Conservation (phyloP, 2,888 invertebrate genomes). For the Nyleta sp. region DNA sequence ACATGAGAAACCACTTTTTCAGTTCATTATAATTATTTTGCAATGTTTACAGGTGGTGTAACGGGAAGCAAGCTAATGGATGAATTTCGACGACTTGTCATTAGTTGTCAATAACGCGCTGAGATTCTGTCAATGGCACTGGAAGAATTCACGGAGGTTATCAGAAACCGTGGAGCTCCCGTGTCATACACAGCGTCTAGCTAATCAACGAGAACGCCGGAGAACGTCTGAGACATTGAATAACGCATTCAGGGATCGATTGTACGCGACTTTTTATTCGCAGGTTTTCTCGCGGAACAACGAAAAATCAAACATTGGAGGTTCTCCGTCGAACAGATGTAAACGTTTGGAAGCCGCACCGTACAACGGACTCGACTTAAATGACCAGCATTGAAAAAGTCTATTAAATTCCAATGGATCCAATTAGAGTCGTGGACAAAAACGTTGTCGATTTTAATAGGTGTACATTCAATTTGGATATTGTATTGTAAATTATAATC, state of each 20-base stretch:
- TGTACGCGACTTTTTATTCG: slow-evolving; percentile 12
- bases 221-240: slow-evolving; percentile 12
- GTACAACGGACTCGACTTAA: too few species aligned
- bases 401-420: too few species aligned
- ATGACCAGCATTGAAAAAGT: too few species aligned
- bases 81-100: too few species aligned
- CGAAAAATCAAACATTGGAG: background rate
- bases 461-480: background rate
- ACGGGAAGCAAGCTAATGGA: too few species aligned
- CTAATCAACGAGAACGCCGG: slow-evolving; percentile 69
- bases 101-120: too few species aligned
- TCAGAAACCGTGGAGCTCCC: slow-evolving; percentile 82
- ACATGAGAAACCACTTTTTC: too few species aligned
- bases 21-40: too few species aligned
- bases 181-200: slow-evolving; percentile 82
- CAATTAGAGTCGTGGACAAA: too few species aligned
- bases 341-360: background rate
- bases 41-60: too few species aligned
- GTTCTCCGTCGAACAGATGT: slow-evolving; percentile 1
- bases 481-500: too few species aligned
- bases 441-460: slow-evolving; percentile 9
- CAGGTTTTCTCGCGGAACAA: background rate
- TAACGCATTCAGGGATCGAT: slow-evolving; percentile 27
- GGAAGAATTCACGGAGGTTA: slow-evolving; percentile 93
- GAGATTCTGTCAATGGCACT: slow-evolving; percentile 90